A percentile compares a stretch with the other conserved stretches of the same genome.
These are phyloP conservation scores for Oopsacas minuta DNA, from an alignment of 37 sponge, comb jelly and placozoan genomes.

Conservation along the genomic window DNA sequence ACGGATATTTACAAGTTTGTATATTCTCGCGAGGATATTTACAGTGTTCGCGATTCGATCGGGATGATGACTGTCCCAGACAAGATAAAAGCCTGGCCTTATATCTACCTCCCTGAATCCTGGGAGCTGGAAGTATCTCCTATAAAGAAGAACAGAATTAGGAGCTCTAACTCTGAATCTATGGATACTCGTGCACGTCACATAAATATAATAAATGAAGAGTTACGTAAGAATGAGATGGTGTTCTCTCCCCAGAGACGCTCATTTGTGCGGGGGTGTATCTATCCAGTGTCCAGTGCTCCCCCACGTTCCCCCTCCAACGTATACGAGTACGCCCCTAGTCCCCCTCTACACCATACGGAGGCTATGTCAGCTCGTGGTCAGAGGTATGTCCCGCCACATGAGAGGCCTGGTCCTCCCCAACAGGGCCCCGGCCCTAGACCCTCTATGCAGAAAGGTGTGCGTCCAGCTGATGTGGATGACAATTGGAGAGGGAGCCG, in stretches of 20 bases:
- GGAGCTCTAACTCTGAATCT: not conserved
- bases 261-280: conserved; percentile 1
- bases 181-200: conserved; percentile 4
- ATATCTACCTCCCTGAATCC: not conserved
- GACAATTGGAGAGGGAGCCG: conserved; percentile 15
- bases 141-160: not conserved
- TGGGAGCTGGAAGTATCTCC: not conserved
- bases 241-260: conserved; percentile 1
- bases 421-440: not conserved
- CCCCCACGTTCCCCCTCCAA: not conserved
- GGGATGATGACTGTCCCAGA: not conserved
- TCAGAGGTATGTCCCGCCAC: not conserved
- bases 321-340: not conserved
- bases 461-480: not conserved
- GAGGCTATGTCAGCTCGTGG: conserved; percentile 3
- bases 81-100: not conserved
- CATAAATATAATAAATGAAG: conserved; percentile 5
- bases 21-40: not conserved
- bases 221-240: conserved; percentile 8
- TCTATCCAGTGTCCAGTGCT: not conserved
- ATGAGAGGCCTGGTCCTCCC: not conserved
- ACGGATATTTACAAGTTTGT: not conserved
- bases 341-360: not conserved
- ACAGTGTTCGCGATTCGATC: not conserved
- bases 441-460: not conserved